These are phyloP conservation scores for Epistrophe eligans DNA, from an alignment of 2,888 invertebrate species.

Conservation along the genomic window DNA sequence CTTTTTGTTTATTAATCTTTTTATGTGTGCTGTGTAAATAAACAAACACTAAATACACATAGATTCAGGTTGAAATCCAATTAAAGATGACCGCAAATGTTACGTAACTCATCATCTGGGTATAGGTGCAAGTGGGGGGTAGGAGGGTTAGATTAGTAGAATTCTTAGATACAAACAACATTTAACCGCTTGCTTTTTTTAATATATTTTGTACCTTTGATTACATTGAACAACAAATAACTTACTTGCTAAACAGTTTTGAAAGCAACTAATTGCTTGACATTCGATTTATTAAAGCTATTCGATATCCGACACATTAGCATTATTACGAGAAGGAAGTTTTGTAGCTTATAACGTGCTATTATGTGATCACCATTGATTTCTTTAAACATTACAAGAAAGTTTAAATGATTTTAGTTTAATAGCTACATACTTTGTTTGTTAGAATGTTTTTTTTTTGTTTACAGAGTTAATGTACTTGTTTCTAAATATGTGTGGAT, in stretches of 20 bases:
- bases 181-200: background rate
- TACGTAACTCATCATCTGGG: constrained; percentile 52
- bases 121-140: background rate
- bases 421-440: too few species aligned
- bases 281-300: constrained; percentile 12
- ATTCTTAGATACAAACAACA: background rate
- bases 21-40: constrained; percentile 10
- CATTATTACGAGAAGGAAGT: background rate
- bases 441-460: too few species aligned
- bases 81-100: constrained; percentile 67
- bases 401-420: background rate
- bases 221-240: background rate
- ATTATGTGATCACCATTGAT: background rate
- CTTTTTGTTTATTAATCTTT: constrained; percentile 20
- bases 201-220: background rate
- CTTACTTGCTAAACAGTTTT: constrained; percentile 2
- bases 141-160: background rate
- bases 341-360: background rate
- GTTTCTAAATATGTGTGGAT: too few species aligned
- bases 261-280: constrained; percentile 22
- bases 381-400: background rate
- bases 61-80: constrained; percentile 50
- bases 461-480: too few species aligned
- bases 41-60: constrained; percentile 21
- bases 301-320: background rate